Conservation (phyloP, 2,888 invertebrate genomes). For the Clusia tigrina region DNA sequence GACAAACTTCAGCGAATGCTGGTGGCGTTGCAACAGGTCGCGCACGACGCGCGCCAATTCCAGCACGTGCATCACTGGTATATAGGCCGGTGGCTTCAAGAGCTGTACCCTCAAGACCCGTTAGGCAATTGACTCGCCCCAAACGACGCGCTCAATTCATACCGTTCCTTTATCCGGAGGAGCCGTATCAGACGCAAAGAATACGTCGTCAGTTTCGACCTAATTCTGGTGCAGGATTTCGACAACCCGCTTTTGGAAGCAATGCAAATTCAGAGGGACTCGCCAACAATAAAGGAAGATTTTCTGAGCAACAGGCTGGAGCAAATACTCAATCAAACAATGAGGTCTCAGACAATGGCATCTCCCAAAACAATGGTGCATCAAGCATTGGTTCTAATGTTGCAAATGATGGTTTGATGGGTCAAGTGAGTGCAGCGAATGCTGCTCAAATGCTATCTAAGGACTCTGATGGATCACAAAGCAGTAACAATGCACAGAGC, state of each 20-base stretch:
- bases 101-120: background rate
- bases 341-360: slow-evolving; percentile 37
- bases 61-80: background rate
- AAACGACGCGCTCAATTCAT: slow-evolving; percentile 48
- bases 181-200: slow-evolving; percentile 20
- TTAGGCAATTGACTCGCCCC: slow-evolving; percentile 32
- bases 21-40: slow-evolving; percentile 44
- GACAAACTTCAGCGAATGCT: slow-evolving; percentile 52
- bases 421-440: slow-evolving; percentile 60
- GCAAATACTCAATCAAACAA: slow-evolving; percentile 54
- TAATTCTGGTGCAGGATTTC: background rate
- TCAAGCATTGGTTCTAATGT: slow-evolving; percentile 61
- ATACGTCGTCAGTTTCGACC: slow-evolving; percentile 37
- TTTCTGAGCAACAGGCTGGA: slow-evolving; percentile 55
- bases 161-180: slow-evolving; percentile 45
- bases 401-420: slow-evolving; percentile 55
- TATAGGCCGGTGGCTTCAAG: background rate
- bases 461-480: slow-evolving; percentile 40
- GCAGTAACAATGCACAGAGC: slow-evolving; percentile 55
- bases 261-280: slow-evolving; percentile 37
- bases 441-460: slow-evolving; percentile 52
- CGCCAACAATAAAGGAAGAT: slow-evolving; percentile 43
- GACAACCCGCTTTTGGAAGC: slow-evolving; percentile 12
- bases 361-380: slow-evolving; percentile 48
- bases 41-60: slow-evolving; percentile 32